These are phyloP conservation scores for Thelaira solivaga DNA, from an alignment of 2,888 invertebrate species.

Conservation along the genomic window DNA sequence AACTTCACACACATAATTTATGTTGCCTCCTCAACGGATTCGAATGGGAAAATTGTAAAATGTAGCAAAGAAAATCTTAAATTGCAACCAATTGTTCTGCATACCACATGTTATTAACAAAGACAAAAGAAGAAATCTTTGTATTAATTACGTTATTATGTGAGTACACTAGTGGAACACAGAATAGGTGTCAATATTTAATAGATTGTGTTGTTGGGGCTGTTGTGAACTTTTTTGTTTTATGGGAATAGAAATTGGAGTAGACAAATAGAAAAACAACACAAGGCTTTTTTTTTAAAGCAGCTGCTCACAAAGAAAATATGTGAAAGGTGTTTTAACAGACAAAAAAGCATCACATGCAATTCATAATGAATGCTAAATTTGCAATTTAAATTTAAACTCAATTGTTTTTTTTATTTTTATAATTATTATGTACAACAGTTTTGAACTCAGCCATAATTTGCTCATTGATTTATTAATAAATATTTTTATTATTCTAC, in stretches of 20 bases:
- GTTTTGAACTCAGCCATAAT: neutral
- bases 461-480: conserved; percentile 24
- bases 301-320: neutral
- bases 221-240: neutral
- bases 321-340: conserved; percentile 3
- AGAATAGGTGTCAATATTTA: conserved; percentile 54
- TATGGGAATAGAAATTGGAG: neutral
- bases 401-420: too few species aligned
- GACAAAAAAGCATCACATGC: neutral
- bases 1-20: neutral
- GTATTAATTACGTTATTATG: conserved; percentile 47
- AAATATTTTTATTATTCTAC: neutral
- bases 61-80: conserved; percentile 1
- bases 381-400: too few species aligned
- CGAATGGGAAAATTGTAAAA: conserved; percentile 33
- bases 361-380: too few species aligned
- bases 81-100: conserved; percentile 36
- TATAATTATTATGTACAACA: too few species aligned
- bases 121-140: neutral
- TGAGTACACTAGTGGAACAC: neutral
- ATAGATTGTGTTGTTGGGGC: conserved; percentile 27
- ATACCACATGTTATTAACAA: conserved; percentile 27
- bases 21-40: neutral
- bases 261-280: neutral
- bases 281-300: neutral